Evolutionary conservation across 2,113 vertebrate genomes (phyloP), one percentile per base, ranked within the genome.

Genomic region (Dolichallabes microphthalmus): DNA sequence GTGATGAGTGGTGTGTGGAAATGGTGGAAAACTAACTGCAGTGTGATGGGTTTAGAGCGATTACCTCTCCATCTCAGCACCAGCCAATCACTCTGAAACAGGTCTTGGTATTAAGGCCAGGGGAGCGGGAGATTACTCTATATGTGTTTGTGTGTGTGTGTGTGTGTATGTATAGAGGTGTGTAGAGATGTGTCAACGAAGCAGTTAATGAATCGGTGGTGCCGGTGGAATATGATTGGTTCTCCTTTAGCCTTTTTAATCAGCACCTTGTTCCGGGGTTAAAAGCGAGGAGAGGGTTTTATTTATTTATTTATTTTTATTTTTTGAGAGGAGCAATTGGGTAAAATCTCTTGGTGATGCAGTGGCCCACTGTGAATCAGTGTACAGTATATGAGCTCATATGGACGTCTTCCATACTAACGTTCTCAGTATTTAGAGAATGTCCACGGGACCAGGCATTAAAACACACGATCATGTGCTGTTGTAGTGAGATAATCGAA

Each of bases 21-120:
- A 61, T 83, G 22, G 71, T 7, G 11, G 30, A 74, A 83, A 83
- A 75, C 82, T 73, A 83, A 73, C 30, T 30, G 32, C 58, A 58
- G 69, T 75, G 55, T 71, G 58, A 83, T 83, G 71, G 71, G 57
- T 74, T 74, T 30, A 27, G 20, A 39, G 53, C 66, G 30, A 82
- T 82, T 83, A 83, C 60, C 61, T 39, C 50, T 78, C 61, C 50
- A 64, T 73, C 32, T 82, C 25, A 74, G 85, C 68, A 68, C 79
- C 84, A 88, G 89, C 82, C 75, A 86, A 88, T 88, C 74, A 86
- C 64, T 84, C 81, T 64, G 77, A 61, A 88, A 82, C 77, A 55
- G 32, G 53, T 85, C 84, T 91, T 91, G 91, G 92, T 88, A 92
- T 93, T 92, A 92, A 53, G 2, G 66, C 71, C 71, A 53, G 55